Evolutionary conservation across 2,113 vertebrate genomes (phyloP).

Genomic region (Regulus satrapa): DNA sequence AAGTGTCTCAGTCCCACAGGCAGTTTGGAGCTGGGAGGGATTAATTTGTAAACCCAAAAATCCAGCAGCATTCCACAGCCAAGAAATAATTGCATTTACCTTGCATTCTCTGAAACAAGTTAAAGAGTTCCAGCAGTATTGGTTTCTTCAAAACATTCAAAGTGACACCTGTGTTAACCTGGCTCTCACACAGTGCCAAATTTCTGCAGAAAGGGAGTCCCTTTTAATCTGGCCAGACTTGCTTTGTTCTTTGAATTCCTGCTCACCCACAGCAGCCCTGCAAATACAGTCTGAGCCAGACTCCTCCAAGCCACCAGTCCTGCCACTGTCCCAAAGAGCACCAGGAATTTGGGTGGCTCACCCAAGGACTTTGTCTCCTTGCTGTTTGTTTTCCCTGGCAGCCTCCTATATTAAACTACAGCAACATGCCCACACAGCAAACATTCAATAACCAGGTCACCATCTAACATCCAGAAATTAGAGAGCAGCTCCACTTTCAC

Average conservation of each 20-base stretch:
- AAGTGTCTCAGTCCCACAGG: neutral
- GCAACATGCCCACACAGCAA: neutral
- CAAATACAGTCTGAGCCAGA: neutral
- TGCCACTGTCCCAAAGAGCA: neutral
- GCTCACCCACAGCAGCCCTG: neutral
- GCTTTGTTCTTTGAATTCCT: constrained; percentile 1
- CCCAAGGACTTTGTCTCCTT: neutral
- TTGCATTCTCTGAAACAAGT: neutral
- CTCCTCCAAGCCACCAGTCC: neutral
- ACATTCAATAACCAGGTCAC: neutral
- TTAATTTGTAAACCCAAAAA: neutral
- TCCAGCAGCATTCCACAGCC: neutral
- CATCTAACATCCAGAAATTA: constrained; percentile 2
- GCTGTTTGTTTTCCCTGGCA: neutral
- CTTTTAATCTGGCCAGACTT: neutral
- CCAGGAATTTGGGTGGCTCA: neutral
- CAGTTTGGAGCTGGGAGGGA: neutral
- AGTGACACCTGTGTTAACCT: neutral
- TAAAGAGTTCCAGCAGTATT: neutral
- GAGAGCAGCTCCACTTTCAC: neutral
- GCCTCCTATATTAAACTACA: neutral
- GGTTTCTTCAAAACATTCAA: neutral
- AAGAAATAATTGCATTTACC: neutral
- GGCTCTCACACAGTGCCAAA: neutral
- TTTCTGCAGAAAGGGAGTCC: neutral